Evolutionary conservation across 2,888 invertebrate genomes (phyloP).

Genomic region (Drosophila atripex): DNA sequence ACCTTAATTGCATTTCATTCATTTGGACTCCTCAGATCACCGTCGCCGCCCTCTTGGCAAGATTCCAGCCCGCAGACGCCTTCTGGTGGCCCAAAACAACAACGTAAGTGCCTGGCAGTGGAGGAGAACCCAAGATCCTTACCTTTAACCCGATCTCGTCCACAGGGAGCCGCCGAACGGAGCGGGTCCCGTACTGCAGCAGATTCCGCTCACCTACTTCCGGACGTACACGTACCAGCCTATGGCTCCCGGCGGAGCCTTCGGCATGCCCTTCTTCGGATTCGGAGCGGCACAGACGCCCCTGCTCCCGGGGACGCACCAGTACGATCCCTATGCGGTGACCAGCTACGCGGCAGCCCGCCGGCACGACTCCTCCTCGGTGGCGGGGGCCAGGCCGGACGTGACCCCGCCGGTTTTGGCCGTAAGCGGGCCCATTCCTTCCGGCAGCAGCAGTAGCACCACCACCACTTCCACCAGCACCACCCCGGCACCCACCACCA

Average conservation of each 20-base stretch:
- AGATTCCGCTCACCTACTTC: slow-evolving; percentile 82
- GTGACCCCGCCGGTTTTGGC: slow-evolving; percentile 56
- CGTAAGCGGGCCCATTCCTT: neutral
- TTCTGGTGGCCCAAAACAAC: slow-evolving; percentile 79
- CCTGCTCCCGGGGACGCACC: slow-evolving; percentile 45
- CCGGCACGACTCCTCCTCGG: slow-evolving; percentile 46
- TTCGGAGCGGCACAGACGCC: slow-evolving; percentile 73
- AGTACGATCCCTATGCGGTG: slow-evolving; percentile 69
- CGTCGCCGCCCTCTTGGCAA: slow-evolving; percentile 16
- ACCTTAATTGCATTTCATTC: neutral
- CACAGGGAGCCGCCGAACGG: slow-evolving; percentile 67
- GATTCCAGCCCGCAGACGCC: slow-evolving; percentile 39
- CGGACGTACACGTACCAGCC: slow-evolving; percentile 83
- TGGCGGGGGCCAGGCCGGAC: slow-evolving; percentile 35
- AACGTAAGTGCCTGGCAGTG: slow-evolving; percentile 67
- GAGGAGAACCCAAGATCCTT: rapidly evolving
- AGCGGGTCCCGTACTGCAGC: slow-evolving; percentile 67
- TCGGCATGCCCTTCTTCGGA: slow-evolving; percentile 74
- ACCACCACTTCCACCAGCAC: slow-evolving; percentile 35
- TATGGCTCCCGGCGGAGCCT: slow-evolving; percentile 64
- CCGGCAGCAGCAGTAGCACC: slow-evolving; percentile 9
- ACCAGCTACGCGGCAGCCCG: slow-evolving; percentile 64
- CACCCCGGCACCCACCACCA: slow-evolving; percentile 52
- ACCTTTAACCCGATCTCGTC: neutral
- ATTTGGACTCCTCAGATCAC: slow-evolving; percentile 36